Base-by-base conservation (phyloP, 2,888 invertebrate genomes). In the Mesoligia furuncula region DNA sequence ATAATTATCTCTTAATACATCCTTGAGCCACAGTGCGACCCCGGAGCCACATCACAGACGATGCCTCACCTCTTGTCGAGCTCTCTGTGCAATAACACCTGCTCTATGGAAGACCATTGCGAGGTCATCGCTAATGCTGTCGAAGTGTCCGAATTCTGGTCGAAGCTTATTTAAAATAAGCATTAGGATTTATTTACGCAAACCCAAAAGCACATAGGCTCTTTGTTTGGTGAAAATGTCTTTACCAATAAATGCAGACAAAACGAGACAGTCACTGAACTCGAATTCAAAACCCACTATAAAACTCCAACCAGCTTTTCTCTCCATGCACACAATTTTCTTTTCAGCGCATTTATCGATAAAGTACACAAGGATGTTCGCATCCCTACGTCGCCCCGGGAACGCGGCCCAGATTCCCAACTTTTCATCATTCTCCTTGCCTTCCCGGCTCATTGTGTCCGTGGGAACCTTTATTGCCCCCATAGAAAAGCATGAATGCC, bases 401-500 rank as follows among this genome's bases (percentile, higher is more conserved):
- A 94, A 91, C 93, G 94, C 95, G 96, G 94, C 96, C 96, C 95
- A 96, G 95, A 96, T 96, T 96, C 93, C 93, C 93, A 94, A 96
- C 94, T 96, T 96, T 96, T 96, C 96, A 96, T 95, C 95, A 94
- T 93, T 92, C 95, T 94, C 94, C 95, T 95, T 94, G 94, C 95
- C 94, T 95, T 93, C 94, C 93, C 92, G 90, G 91, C 92, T 89
- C 93, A 96, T 96, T 96, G 96, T 96, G 96, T 94, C 95, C 95
- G 96, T 95, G 95, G 93, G 95, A 96, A 96, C 96, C 96, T 96
- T 96, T 96, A 96, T 96, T 96, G 93, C 96, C 95, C 91, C 95
- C 93, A 96, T 96, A 96, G 96, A 96, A 96, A 96, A 92, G 94
- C 91, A 93, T 96, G 96, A 96, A 96, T 95, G 95, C 93, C 90